Percentiles rank a stretch among this genome's conserved stretches.
These are phyloP conservation scores for Typhlichthys subterraneus DNA, from an alignment of 2,797 vertebrate species.

Conservation along the genomic window DNA sequence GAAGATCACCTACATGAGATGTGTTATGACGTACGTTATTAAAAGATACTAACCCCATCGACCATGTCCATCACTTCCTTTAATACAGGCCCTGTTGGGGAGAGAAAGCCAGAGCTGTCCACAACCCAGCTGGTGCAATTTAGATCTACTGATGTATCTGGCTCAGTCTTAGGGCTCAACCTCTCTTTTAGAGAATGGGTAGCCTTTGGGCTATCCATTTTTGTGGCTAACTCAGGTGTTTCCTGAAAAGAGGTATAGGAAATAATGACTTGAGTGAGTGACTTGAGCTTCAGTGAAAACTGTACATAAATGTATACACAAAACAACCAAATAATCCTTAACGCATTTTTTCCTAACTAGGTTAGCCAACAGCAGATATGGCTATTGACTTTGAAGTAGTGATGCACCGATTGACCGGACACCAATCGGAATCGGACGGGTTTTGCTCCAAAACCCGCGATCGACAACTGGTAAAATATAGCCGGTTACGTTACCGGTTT, in stretches of 20 bases:
- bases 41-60: constrained; percentile 82
- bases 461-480: too few relatives aligned
- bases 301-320: too few relatives aligned
- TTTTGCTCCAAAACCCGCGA: too few relatives aligned
- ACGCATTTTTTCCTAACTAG: too few relatives aligned
- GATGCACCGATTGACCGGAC: too few relatives aligned
- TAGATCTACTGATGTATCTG: constrained; percentile 50
- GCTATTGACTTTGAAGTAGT: too few relatives aligned
- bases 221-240: neutral
- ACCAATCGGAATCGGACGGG: too few relatives aligned
- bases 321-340: too few relatives aligned
- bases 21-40: neutral
- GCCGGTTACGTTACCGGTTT: too few relatives aligned
- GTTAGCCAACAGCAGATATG: too few relatives aligned
- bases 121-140: constrained; percentile 86
- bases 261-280: neutral
- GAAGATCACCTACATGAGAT: neutral
- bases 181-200: constrained; percentile 48
- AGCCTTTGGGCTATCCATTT: constrained; percentile 12
- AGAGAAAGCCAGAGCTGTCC: constrained; percentile 86
- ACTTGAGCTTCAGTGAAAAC: too few relatives aligned
- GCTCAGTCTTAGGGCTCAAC: constrained; percentile 60
- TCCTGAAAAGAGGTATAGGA: constrained; percentile 40
- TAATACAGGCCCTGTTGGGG: constrained; percentile 81
- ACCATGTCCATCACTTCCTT: constrained; percentile 94